A percentile compares a stretch with the other conserved stretches of the same genome.
Evolutionary conservation across 2,797 vertebrate genomes (phyloP).

Genomic region (Sebastes minor): DNA sequence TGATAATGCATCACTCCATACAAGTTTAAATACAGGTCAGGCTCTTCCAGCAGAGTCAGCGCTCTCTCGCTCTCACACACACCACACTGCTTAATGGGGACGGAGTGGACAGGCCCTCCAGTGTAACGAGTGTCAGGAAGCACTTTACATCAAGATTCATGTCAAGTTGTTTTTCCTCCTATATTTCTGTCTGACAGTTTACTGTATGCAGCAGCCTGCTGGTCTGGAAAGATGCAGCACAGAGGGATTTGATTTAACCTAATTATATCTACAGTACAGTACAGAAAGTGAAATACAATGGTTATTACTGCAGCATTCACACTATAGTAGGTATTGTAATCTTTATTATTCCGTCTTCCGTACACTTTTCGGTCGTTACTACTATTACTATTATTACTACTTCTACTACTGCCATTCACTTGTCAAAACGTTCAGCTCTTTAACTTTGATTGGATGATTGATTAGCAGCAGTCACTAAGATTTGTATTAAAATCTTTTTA

Average conservation of each 20-base stretch:
- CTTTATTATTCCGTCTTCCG: neutral
- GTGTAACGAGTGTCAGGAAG: slow-evolving; percentile 54
- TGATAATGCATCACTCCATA: slow-evolving; percentile 19
- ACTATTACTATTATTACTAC: neutral
- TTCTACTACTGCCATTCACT: neutral
- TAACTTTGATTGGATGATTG: too few relatives aligned
- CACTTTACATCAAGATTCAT: slow-evolving; percentile 59
- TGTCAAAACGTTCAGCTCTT: neutral
- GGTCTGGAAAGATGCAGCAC: neutral
- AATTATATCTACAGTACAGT: neutral
- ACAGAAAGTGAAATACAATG: neutral
- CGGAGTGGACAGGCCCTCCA: slow-evolving; percentile 40
- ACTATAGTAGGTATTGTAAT: neutral
- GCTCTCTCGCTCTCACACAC: neutral
- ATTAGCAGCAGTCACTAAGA: too few relatives aligned
- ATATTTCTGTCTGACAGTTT: slow-evolving; percentile 23
- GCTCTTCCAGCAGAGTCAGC: slow-evolving; percentile 48
- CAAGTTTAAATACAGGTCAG: slow-evolving; percentile 58
- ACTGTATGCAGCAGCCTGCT: neutral
- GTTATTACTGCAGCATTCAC: neutral
- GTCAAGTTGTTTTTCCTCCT: slow-evolving; percentile 39
- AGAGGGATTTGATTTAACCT: neutral
- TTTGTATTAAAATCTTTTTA: too few relatives aligned
- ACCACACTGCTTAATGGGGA: slow-evolving; percentile 28
- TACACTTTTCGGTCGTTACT: neutral